Conservation (phyloP, 1,140 invertebrate species). For the Drosophila kikkawai region DNA sequence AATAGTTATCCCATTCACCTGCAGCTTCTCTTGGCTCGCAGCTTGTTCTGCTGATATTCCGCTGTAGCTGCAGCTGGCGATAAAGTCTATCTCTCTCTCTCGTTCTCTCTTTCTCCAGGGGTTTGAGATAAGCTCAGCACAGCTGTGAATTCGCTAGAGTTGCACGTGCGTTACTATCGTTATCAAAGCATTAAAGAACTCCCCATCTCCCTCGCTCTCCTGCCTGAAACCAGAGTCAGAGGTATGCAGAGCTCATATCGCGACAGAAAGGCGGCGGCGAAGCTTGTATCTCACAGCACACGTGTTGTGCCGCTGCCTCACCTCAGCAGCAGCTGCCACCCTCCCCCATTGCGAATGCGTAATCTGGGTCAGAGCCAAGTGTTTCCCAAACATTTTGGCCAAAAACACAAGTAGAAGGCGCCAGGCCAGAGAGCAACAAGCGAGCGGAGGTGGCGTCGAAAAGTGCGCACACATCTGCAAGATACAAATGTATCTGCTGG, state of each 20-base stretch:
- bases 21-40: conserved; percentile 17
- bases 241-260: conserved; percentile 58
- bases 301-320: conserved; percentile 16
- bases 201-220: conserved; percentile 21
- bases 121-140: conserved; percentile 21
- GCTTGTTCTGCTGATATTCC: conserved; percentile 6
- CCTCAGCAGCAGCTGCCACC: conserved; percentile 8
- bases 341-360: conserved; percentile 49
- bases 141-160: conserved; percentile 49
- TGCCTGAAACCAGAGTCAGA: neutral
- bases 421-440: conserved; percentile 49
- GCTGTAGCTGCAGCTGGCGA: conserved; percentile 39
- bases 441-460: conserved; percentile 23
- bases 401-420: conserved; percentile 32
- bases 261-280: conserved; percentile 30
- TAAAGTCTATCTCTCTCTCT: conserved; percentile 1
- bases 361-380: conserved; percentile 77
- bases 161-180: conserved; percentile 53
- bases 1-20: conserved; percentile 46
- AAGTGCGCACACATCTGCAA: conserved; percentile 38
- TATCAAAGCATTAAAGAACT: conserved; percentile 15
- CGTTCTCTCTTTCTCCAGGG: neutral
- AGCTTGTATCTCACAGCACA: conserved; percentile 34
- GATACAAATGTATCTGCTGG: conserved; percentile 72
- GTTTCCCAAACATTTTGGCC: conserved; percentile 43